phyloP scores from a whole-genome alignment of 2,797 vertebrate species.

The Sebastes kiyomatsui region DNA sequence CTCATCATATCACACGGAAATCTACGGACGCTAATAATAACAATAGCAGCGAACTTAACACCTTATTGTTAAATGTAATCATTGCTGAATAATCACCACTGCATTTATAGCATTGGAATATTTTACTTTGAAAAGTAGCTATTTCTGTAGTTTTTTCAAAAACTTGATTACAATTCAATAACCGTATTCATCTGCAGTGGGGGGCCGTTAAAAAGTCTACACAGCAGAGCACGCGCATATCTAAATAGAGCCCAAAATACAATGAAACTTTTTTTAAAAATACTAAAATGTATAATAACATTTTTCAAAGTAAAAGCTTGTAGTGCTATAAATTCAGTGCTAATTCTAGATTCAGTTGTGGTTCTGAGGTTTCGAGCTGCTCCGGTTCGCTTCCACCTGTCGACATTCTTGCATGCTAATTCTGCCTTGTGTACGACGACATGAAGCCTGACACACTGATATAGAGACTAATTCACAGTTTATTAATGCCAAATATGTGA shows the following conservation, averaged over 20 bases:
- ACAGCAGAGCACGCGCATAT: background rate
- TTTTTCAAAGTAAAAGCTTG: background rate
- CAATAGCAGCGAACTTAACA: background rate
- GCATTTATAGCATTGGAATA: background rate
- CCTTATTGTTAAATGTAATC: background rate
- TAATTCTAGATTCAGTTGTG: background rate
- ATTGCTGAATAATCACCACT: background rate
- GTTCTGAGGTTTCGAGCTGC: background rate
- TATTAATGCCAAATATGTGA: constrained; percentile 24
- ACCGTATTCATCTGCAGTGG: no score
- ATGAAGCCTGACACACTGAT: background rate
- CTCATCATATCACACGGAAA: background rate
- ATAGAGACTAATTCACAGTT: background rate
- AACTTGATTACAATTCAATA: background rate
- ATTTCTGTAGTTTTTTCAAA: background rate
- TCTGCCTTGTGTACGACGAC: constrained; percentile 27
- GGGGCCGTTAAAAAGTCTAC: background rate
- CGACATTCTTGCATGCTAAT: constrained; percentile 38
- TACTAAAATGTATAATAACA: background rate
- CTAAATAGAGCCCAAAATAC: background rate
- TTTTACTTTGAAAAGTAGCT: background rate
- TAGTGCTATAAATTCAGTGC: background rate
- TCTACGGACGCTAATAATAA: background rate
- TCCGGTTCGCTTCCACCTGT: background rate
- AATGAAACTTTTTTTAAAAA: background rate